Conservation (phyloP, 2,888 invertebrate genomes). For the Phoenoteleia sp. region DNA sequence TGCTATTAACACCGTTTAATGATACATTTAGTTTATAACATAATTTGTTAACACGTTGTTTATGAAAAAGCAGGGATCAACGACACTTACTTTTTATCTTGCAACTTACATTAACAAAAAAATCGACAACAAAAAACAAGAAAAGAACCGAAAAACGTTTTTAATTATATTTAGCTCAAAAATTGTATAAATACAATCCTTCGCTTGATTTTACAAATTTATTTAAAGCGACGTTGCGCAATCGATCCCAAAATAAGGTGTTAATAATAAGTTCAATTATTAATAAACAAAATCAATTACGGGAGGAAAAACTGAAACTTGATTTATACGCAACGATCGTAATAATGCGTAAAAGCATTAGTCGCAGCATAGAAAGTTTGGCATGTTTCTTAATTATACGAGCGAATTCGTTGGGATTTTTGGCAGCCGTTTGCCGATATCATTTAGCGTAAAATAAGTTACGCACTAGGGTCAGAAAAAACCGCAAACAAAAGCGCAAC, state of each 20-base stretch:
- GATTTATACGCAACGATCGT: conserved; percentile 38
- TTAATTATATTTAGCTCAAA: conserved; percentile 1
- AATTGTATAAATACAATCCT: not conserved
- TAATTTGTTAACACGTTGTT: conserved; percentile 19
- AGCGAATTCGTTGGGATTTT: conserved; percentile 23
- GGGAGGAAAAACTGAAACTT: conserved; percentile 28
- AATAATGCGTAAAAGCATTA: conserved; percentile 55
- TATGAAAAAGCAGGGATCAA: conserved; percentile 12
- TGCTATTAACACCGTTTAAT: conserved; percentile 28
- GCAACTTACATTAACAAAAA: no score
- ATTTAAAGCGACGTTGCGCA: conserved; percentile 7
- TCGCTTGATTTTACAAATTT: conserved; percentile 3
- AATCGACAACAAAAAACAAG: not conserved
- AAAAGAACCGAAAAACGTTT: no score
- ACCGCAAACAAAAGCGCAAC: no score
- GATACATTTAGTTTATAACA: conserved; percentile 26
- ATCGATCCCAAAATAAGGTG: conserved; percentile 8
- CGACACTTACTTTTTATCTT: no score
- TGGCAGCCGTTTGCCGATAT: conserved; percentile 13
- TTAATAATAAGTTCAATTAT: conserved; percentile 38
- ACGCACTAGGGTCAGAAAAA: not conserved
- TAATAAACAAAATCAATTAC: conserved; percentile 52
- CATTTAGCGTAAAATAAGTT: not conserved
- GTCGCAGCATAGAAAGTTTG: conserved; percentile 57
- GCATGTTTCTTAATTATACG: conserved; percentile 52